A percentile compares a stretch with the other conserved stretches of the same genome.
These are phyloP conservation scores for Beaufortia kweichowensis DNA, from an alignment of 2,113 vertebrate genomes.

Conservation along the genomic window DNA sequence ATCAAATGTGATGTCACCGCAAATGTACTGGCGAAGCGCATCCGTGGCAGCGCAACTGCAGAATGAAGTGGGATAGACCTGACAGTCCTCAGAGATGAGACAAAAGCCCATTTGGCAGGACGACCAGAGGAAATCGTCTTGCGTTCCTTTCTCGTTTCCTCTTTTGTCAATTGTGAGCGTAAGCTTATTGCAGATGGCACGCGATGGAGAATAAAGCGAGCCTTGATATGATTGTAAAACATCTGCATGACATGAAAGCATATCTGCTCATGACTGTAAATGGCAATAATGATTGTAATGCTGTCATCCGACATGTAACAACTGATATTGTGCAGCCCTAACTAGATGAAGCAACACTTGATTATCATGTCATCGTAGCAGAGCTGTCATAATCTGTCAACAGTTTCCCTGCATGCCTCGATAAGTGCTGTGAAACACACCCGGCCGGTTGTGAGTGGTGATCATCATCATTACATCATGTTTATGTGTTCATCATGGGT, in stretches of 20 bases:
- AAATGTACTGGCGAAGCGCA: constrained; percentile 58
- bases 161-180: constrained; percentile 18
- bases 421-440: constrained; percentile 44
- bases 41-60: constrained; percentile 49
- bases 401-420: constrained; percentile 40
- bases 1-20: constrained; percentile 63
- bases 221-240: constrained; percentile 42
- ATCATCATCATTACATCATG: constrained; percentile 44
- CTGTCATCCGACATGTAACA: constrained; percentile 39
- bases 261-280: constrained; percentile 44
- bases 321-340: constrained; percentile 37
- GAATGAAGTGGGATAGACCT: constrained; percentile 58
- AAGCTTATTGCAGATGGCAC: constrained; percentile 40
- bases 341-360: constrained; percentile 33
- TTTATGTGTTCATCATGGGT: constrained; percentile 32
- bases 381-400: constrained; percentile 43
- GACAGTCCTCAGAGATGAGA: constrained; percentile 55
- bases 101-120: constrained; percentile 43
- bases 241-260: constrained; percentile 48
- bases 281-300: constrained; percentile 29
- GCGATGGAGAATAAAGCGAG: constrained; percentile 33
- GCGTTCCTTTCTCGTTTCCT: constrained; percentile 6
- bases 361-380: constrained; percentile 43
- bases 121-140: constrained; percentile 38
- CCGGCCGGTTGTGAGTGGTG: constrained; percentile 42